These are phyloP conservation scores for Progne subis DNA, from an alignment of 2,113 vertebrate species.

Conservation along the genomic window DNA sequence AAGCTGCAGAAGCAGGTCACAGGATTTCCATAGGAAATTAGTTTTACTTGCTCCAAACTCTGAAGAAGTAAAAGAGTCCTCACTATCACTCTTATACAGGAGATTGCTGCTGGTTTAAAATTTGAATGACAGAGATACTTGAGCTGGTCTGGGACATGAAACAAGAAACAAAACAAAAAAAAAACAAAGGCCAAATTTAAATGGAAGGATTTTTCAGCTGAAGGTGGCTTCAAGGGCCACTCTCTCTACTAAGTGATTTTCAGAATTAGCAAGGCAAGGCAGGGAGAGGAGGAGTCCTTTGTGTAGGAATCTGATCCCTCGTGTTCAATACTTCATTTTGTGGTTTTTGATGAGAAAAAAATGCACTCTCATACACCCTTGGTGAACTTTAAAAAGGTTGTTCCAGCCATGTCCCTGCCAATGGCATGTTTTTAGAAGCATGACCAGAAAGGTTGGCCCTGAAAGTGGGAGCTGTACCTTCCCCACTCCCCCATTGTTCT, in stretches of 20 bases:
- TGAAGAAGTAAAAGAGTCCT: not conserved
- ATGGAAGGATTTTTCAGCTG: not conserved
- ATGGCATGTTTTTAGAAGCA: not conserved
- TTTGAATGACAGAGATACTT: not conserved
- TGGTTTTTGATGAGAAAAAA: not conserved
- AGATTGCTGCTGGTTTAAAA: not conserved
- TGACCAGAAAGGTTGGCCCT: not conserved
- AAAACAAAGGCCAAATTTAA: not conserved
- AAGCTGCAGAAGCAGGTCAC: not conserved
- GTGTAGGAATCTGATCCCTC: not conserved
- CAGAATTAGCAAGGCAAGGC: not conserved
- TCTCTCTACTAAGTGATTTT: not conserved
- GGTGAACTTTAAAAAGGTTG: not conserved
- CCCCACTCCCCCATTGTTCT: not conserved
- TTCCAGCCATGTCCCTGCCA: not conserved
- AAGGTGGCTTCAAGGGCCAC: not conserved
- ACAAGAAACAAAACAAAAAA: not conserved
- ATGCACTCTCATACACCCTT: not conserved
- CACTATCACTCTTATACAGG: accelerated
- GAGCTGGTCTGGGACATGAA: not conserved
- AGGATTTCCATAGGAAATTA: not conserved
- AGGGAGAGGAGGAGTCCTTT: not conserved
- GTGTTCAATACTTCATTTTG: not conserved
- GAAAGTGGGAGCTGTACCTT: not conserved
- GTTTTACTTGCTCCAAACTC: not conserved